These are phyloP conservation scores for Riparia riparia DNA, from an alignment of 2,113 vertebrate species.

Conservation along the genomic window DNA sequence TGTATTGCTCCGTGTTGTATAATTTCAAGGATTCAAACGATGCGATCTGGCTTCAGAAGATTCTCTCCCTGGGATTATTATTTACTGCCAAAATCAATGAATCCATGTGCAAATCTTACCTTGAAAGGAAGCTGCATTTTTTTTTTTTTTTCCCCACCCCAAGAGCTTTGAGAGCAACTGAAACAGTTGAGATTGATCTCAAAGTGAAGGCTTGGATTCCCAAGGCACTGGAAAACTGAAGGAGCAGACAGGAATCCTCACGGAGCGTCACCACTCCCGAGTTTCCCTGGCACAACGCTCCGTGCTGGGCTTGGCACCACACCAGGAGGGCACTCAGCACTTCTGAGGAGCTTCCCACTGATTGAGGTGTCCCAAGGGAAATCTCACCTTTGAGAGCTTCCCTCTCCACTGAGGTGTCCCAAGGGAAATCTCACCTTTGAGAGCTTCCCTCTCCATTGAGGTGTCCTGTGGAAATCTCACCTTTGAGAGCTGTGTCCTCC, in stretches of 20 bases:
- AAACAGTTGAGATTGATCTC: neutral
- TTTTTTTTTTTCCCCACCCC: neutral
- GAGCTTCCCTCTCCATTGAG: too few relatives aligned
- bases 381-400: neutral
- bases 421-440: neutral
- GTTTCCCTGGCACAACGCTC: accelerated
- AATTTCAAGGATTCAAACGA: neutral
- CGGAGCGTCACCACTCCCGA: neutral
- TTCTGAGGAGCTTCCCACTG: neutral
- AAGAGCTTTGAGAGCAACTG: neutral
- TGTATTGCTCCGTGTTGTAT: neutral
- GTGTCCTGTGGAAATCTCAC: neutral
- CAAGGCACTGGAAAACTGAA: neutral
- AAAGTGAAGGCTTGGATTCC: neutral
- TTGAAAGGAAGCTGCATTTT: neutral
- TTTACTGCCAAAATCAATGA: neutral
- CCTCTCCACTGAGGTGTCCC: too few relatives aligned
- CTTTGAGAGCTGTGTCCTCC: neutral
- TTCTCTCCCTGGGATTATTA: neutral
- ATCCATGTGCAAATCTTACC: neutral
- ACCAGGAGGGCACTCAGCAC: neutral
- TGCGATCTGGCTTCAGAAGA: neutral
- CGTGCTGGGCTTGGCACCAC: neutral
- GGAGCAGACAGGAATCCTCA: neutral
- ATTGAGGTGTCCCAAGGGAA: neutral